Evolutionary conservation across 1,140 invertebrate species (phyloP).

Genomic region (Pteromalus puparum): DNA sequence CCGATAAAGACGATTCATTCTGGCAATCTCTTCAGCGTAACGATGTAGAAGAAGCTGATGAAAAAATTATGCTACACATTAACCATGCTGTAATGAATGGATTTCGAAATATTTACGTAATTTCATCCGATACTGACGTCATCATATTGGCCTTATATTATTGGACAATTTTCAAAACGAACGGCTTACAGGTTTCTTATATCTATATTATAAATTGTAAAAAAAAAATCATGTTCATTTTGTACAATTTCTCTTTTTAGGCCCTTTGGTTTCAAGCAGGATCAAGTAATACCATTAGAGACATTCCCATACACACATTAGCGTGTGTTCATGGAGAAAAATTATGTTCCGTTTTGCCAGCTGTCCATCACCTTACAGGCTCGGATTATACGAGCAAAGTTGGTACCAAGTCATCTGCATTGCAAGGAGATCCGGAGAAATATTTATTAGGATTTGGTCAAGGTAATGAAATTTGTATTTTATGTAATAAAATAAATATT

Average conservation of each 20-base stretch:
- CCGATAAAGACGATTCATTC: neutral
- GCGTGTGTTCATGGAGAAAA: neutral
- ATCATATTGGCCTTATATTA: neutral
- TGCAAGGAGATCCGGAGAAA: neutral
- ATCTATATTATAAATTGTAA: neutral
- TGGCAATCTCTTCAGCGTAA: neutral
- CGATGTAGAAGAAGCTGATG: slow-evolving; percentile 21
- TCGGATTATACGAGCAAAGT: neutral
- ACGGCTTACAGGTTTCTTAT: neutral
- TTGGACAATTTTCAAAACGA: neutral
- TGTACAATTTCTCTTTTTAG: neutral
- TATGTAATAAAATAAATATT: too few relatives aligned
- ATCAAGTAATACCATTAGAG: neutral
- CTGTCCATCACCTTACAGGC: neutral
- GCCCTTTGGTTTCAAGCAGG: neutral
- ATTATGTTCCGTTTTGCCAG: neutral
- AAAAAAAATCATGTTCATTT: neutral
- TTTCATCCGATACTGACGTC: neutral
- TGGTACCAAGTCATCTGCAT: neutral
- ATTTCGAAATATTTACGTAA: neutral
- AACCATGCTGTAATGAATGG: neutral
- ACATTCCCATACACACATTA: neutral
- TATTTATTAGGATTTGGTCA: too few relatives aligned
- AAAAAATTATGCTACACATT: slow-evolving; percentile 5
- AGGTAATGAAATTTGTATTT: too few relatives aligned